Conservation (phyloP, 1,140 invertebrate species). For the Drosophila nigrodunni region DNA sequence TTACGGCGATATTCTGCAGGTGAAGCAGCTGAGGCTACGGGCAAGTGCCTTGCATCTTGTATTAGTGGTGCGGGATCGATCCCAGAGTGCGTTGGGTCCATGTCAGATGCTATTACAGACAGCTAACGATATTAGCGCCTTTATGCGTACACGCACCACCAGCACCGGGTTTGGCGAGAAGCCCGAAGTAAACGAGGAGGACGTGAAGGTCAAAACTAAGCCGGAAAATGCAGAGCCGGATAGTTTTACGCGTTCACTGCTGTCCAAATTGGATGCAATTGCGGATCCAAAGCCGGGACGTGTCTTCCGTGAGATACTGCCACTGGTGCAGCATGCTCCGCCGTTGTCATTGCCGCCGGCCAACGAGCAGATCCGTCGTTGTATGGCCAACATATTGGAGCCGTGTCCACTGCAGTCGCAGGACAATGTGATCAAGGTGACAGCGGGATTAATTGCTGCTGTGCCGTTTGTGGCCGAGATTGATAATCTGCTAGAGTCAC, state of each 20-base stretch:
- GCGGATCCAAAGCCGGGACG: conserved; percentile 94
- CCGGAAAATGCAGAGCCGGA: conserved; percentile 85
- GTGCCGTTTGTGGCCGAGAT: conserved; percentile 95
- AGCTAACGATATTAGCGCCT: conserved; percentile 75
- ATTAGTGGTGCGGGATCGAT: conserved; percentile 87
- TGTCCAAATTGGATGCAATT: conserved; percentile 90
- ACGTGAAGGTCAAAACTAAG: conserved; percentile 4
- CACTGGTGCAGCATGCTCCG: conserved; percentile 89
- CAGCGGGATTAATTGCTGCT: conserved; percentile 94
- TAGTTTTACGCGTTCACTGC: conserved; percentile 91
- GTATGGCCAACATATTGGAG: conserved; percentile 93
- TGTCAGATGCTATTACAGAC: conserved; percentile 85
- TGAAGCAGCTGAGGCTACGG: conserved; percentile 93
- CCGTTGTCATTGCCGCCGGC: conserved; percentile 87
- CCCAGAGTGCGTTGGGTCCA: conserved; percentile 85
- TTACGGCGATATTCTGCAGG: conserved; percentile 89
- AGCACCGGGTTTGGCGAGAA: neutral
- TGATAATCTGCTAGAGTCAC: conserved; percentile 90
- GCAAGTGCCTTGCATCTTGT: conserved; percentile 93
- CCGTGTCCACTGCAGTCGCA: conserved; percentile 90
- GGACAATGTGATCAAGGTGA: conserved; percentile 96
- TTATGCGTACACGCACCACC: conserved; percentile 43
- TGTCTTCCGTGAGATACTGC: conserved; percentile 92
- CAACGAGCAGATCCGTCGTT: conserved; percentile 90
- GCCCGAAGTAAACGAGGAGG: conserved; percentile 5